Evolutionary conservation across 2,888 invertebrate genomes (phyloP).

Genomic region (Scelioninae gen. 2): DNA sequence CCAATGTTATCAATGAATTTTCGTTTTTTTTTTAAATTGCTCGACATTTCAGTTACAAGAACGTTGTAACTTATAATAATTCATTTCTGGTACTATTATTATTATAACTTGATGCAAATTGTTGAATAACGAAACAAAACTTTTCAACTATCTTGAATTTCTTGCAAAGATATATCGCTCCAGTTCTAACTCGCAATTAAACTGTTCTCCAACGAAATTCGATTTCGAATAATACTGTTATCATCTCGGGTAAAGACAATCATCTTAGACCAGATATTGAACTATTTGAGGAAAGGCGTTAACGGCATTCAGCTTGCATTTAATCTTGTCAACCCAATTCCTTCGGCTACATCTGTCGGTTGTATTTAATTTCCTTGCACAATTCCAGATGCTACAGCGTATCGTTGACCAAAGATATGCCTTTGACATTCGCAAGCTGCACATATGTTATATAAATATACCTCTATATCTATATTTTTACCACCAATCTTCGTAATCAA

Average conservation of each 20-base stretch:
- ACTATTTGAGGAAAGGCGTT: slow-evolving; percentile 49
- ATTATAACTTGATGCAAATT: no score
- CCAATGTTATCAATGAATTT: not conserved
- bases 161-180: slow-evolving; percentile 8
- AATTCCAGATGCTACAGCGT: not conserved
- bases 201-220: slow-evolving; percentile 41
- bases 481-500: no score
- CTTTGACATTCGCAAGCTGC: no score
- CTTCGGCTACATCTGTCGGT: slow-evolving; percentile 37
- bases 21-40: no score
- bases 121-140: not conserved
- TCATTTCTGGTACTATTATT: no score
- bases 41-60: no score
- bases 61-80: no score
- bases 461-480: no score
- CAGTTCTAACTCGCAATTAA: slow-evolving; percentile 27
- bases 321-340: slow-evolving; percentile 51
- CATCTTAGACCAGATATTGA: slow-evolving; percentile 51
- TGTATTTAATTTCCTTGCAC: slow-evolving; percentile 30
- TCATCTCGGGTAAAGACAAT: slow-evolving; percentile 38
- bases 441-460: no score
- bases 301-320: slow-evolving; percentile 38
- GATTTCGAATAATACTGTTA: slow-evolving; percentile 48
- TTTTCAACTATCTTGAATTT: slow-evolving; percentile 31
- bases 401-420: no score